Evolutionary conservation across 1,140 invertebrate species (phyloP), one percentile per base, ranked within the genome.

Genomic region (Tribolium castaneum): DNA sequence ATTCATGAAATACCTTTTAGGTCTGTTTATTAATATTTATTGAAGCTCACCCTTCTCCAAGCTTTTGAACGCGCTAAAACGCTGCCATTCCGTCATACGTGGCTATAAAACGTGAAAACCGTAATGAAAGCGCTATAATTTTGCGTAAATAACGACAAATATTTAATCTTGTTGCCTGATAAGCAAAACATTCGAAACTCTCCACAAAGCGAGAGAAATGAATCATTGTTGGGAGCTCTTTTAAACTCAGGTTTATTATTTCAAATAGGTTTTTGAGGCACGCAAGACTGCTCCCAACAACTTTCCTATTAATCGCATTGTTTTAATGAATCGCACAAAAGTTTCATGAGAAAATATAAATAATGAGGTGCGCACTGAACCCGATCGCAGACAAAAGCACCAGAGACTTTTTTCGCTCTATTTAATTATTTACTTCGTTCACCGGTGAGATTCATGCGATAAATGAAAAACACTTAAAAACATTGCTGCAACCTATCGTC

Each of bases 11-110:
- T 35, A 35, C n/a, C 25, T 16, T 66, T 66, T 66, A 66, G 12
- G 59, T 66, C n/a, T 35, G 59, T 34, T 66, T 66, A 66, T 66
- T 66, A 66, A 66, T 66, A 34, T 66, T 35, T 35, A 66, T 66
- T 66, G 59, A n/a, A 66, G 30, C 10, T 35, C 30, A 59, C 14
- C 54, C 54, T 10, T 25, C 10, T 59, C 54, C 7, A 6, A 59
- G 19, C 19, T 59, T 25, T 30, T n/a, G 54, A 12, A 59, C 13
- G 16, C 30, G 13, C 54, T 59, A 30, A 59, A 59, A 22, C 54
- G 54, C 7, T 59, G 25, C 54, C 22, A 59, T 25, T 59, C 19
- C 54, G 19, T 59, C 16, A 34, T 35, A 66, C 14, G 25, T 13
- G 5, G 30, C 59, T 14, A 7, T 59, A 22, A 66, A 34, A 66